Evolutionary conservation across 2,113 vertebrate species (phyloP).

Genomic region (Thinocorus orbignyianus): DNA sequence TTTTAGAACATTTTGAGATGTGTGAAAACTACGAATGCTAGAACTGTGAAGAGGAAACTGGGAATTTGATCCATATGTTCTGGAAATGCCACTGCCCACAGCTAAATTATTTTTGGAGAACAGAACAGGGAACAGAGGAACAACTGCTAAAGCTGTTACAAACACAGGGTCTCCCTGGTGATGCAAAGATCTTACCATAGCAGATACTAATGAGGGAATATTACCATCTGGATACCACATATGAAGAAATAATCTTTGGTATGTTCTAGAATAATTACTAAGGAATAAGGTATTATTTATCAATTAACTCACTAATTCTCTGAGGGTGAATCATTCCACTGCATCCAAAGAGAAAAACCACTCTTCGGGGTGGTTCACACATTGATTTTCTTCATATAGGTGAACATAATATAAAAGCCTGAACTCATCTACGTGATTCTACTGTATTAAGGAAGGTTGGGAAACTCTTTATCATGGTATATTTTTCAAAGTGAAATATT

Average conservation of each 20-base stretch:
- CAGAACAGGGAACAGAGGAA: slow-evolving; percentile 50
- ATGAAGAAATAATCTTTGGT: background rate
- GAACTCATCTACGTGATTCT: background rate
- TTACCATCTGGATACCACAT: background rate
- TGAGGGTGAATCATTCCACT: background rate
- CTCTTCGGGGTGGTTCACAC: background rate
- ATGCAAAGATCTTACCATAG: slow-evolving; percentile 15
- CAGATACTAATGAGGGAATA: slow-evolving; percentile 21
- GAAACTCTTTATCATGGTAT: background rate
- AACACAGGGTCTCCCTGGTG: slow-evolving; percentile 61
- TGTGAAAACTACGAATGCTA: slow-evolving; percentile 71
- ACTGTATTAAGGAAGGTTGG: background rate
- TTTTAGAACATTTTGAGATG: slow-evolving; percentile 65
- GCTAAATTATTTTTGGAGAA: slow-evolving; percentile 61
- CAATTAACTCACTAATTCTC: background rate
- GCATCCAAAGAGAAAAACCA: background rate
- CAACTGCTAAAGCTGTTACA: slow-evolving; percentile 50
- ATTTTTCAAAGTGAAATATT: background rate
- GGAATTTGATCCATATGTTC: slow-evolving; percentile 70
- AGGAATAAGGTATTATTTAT: background rate
- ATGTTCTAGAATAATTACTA: background rate
- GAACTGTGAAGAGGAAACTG: slow-evolving; percentile 67
- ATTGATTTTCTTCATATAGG: background rate
- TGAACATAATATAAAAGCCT: background rate
- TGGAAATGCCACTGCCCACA: slow-evolving; percentile 70